Conservation (phyloP, 2,888 invertebrate genomes). For the Notodonta ziczac region DNA sequence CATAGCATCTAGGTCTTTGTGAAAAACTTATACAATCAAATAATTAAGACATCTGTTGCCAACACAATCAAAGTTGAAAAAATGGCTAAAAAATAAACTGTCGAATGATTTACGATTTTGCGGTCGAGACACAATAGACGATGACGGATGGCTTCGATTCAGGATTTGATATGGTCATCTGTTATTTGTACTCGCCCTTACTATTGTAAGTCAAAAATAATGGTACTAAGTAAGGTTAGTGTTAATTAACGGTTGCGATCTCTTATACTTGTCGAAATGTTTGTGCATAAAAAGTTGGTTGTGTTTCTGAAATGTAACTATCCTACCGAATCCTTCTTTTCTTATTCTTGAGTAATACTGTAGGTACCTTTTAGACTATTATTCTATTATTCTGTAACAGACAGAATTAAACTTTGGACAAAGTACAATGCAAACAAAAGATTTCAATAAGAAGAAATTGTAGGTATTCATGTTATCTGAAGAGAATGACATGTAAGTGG, state of each 20-base stretch:
- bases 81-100: constrained; percentile 8
- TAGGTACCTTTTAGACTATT: too few species aligned
- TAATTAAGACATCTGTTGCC: background rate
- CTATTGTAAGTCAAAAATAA: background rate
- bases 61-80: background rate
- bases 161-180: constrained; percentile 40
- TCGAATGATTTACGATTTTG: constrained; percentile 36
- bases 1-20: background rate
- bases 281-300: too few species aligned
- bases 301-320: too few species aligned
- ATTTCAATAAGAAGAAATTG: too few species aligned
- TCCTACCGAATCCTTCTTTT: too few species aligned
- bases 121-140: constrained; percentile 40
- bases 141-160: constrained; percentile 44
- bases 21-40: background rate
- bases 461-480: too few species aligned
- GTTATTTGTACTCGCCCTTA: background rate
- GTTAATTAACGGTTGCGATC: background rate
- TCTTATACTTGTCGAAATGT: too few species aligned
- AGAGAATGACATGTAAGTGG: too few species aligned
- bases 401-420: too few species aligned
- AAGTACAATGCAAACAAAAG: too few species aligned
- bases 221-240: background rate
- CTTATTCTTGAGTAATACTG: too few species aligned
- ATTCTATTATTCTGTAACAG: too few species aligned